Percentiles rank a stretch among this genome's conserved stretches.
phyloP scores from a whole-genome alignment of 1,140 invertebrate species.

The Cydia strobilella region DNA sequence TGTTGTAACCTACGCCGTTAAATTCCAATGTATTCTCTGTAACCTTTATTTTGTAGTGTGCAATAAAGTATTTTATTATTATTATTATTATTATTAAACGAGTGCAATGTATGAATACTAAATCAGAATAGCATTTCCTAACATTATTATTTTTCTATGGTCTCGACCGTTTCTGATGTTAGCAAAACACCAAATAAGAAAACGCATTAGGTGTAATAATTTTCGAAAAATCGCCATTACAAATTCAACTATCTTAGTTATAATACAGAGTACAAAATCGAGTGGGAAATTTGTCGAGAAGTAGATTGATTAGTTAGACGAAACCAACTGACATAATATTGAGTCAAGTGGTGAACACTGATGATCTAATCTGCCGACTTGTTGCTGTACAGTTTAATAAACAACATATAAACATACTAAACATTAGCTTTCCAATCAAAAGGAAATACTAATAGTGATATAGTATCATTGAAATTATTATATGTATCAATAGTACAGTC shows the following conservation, averaged over 20 bases:
- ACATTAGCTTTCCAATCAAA: neutral
- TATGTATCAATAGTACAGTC: too few relatives aligned
- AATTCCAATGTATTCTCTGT: too few relatives aligned
- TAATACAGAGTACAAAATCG: neutral
- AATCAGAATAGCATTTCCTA: too few relatives aligned
- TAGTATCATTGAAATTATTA: neutral
- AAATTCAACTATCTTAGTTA: neutral
- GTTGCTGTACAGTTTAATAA: neutral
- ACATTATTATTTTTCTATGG: too few relatives aligned
- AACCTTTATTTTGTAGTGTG: too few relatives aligned
- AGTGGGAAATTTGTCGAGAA: neutral
- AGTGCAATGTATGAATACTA: too few relatives aligned
- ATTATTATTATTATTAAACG: too few relatives aligned
- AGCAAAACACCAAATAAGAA: neutral
- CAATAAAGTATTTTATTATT: too few relatives aligned
- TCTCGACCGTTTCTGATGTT: neutral
- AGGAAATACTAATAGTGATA: neutral
- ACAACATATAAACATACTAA: slow-evolving; percentile 4
- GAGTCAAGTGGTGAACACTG: slow-evolving; percentile 13
- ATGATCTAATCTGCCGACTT: slow-evolving; percentile 8
- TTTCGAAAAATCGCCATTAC: neutral
- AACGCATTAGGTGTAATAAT: neutral
- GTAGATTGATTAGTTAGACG: slow-evolving; percentile 5
- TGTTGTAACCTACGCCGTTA: too few relatives aligned
- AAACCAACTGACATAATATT: slow-evolving; percentile 8